Evolutionary conservation across 2,888 invertebrate genomes (phyloP).

Genomic region (Cosmopolites sordidus): DNA sequence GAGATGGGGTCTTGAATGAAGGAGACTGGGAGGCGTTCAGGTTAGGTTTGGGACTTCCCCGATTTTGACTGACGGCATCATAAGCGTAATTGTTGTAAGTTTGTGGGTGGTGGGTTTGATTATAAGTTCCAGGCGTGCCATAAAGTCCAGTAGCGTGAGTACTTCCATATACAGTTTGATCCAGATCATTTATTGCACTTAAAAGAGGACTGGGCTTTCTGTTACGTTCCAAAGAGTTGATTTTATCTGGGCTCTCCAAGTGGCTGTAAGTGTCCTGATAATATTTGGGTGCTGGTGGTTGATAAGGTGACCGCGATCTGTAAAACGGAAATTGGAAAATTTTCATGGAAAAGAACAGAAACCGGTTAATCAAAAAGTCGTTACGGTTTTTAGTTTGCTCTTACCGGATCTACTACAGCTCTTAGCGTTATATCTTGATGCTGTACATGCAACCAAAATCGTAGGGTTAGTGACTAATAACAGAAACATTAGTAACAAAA

Average conservation of each 20-base stretch:
- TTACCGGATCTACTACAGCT: constrained; percentile 17
- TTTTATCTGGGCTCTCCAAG: constrained; percentile 48
- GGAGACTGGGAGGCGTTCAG: not conserved
- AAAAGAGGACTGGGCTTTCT: constrained; percentile 37
- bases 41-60: constrained; percentile 1
- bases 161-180: constrained; percentile 42
- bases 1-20: constrained; percentile 6
- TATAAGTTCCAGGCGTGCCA: constrained; percentile 26
- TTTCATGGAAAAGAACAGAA: not conserved
- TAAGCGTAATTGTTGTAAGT: constrained; percentile 2
- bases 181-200: constrained; percentile 42
- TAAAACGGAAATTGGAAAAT: constrained; percentile 7
- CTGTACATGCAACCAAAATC: constrained; percentile 38
- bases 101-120: no score
- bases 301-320: constrained; percentile 32
- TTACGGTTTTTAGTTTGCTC: constrained; percentile 3
- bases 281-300: constrained; percentile 31
- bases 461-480: constrained; percentile 29
- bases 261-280: constrained; percentile 44
- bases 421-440: constrained; percentile 32
- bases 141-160: constrained; percentile 34
- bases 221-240: constrained; percentile 45
- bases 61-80: constrained; percentile 6
- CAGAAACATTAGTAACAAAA: not conserved
- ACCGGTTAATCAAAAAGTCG: no score